phyloP scores from a whole-genome alignment of 2,113 vertebrate genomes.

The Thalassarche chlororhynchos region DNA sequence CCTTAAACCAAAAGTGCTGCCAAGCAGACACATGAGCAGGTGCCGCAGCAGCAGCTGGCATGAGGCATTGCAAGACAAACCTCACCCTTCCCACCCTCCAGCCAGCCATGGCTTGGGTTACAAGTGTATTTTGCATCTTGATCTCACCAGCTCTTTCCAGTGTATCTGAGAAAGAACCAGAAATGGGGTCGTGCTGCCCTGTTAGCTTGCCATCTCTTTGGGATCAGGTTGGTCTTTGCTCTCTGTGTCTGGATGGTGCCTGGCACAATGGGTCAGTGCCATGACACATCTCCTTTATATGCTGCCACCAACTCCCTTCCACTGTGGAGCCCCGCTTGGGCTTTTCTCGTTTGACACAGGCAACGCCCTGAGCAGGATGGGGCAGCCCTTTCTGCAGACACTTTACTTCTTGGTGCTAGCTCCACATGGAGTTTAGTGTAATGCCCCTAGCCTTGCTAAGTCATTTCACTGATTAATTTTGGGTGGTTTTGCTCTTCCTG shows the following conservation, averaged over 20 bases:
- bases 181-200: not conserved
- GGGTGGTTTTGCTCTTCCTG: conserved; percentile 41
- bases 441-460: not conserved
- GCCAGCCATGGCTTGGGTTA: not conserved
- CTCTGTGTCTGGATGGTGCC: not conserved
- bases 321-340: fast-evolving
- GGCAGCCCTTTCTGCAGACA: not conserved
- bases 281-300: not conserved
- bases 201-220: not conserved
- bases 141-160: not conserved
- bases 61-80: not conserved
- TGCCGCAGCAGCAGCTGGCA: not conserved
- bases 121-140: not conserved
- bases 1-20: not conserved
- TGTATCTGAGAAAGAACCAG: not conserved
- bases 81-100: not conserved
- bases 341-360: not conserved
- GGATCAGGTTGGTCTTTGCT: not conserved
- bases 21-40: not conserved
- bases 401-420: not conserved
- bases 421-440: not conserved
- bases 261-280: not conserved
- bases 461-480: not conserved
- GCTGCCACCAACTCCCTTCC: not conserved
- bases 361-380: not conserved